These are phyloP conservation scores for Calephelis virginiensis DNA, from an alignment of 1,140 invertebrate genomes.

Conservation along the genomic window DNA sequence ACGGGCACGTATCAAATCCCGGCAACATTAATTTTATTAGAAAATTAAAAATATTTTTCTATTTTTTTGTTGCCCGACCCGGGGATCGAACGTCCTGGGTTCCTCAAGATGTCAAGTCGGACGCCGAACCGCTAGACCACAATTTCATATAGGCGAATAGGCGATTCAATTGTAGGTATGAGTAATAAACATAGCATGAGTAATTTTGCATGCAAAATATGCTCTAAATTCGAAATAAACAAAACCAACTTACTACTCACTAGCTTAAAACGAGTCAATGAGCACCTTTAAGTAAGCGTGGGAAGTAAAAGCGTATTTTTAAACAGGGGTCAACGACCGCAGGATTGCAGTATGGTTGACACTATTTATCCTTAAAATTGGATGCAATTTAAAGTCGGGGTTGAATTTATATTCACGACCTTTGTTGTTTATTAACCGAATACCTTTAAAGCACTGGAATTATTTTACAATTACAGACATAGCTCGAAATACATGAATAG, in stretches of 20 bases:
- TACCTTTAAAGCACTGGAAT: neutral
- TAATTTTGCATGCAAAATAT: neutral
- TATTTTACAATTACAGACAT: neutral
- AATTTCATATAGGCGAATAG: too few species aligned
- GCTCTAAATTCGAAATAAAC: neutral
- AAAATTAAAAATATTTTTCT: too few species aligned
- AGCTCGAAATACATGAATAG: neutral
- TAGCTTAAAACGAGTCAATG: conserved; percentile 19
- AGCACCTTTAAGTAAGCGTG: conserved; percentile 55
- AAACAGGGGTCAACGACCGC: conserved; percentile 51
- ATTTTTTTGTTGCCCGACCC: too few species aligned
- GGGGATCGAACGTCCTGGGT: too few species aligned
- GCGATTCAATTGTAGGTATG: too few species aligned
- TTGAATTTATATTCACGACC: conserved; percentile 10
- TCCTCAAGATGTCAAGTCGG: too few species aligned
- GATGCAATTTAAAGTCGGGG: conserved; percentile 9
- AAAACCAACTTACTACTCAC: neutral
- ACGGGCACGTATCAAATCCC: too few species aligned
- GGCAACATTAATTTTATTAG: too few species aligned
- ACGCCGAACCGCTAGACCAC: too few species aligned
- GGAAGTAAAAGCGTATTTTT: conserved; percentile 51
- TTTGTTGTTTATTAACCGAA: conserved; percentile 8
- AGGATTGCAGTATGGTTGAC: conserved; percentile 9
- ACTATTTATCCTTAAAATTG: conserved; percentile 8
- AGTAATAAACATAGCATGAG: too few species aligned